Conservation (phyloP, 1,140 invertebrate genomes). For the Coptotermes formosanus region DNA sequence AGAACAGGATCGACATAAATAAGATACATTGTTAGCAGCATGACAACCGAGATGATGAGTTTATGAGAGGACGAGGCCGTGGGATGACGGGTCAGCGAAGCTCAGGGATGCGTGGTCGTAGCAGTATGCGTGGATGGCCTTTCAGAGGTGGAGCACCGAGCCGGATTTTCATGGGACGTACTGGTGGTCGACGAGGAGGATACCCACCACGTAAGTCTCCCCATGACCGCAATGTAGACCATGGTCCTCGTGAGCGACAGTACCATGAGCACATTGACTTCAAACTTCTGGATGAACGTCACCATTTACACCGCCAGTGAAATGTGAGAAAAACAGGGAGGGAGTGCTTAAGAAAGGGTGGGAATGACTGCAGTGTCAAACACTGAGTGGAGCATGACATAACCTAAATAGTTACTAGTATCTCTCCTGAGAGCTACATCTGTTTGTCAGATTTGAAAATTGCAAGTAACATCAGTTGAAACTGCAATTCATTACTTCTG, state of each 20-base stretch:
- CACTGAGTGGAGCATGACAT: not conserved
- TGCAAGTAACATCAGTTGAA: no score
- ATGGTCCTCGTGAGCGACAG: not conserved
- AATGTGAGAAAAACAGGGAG: not conserved
- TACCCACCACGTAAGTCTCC: constrained; percentile 26
- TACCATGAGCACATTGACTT: not conserved
- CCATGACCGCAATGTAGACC: not conserved
- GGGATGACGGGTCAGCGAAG: not conserved
- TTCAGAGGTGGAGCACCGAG: not conserved
- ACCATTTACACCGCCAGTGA: not conserved
- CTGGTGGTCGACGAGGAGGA: not conserved
- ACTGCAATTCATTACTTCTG: no score
- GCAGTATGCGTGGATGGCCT: constrained; percentile 18
- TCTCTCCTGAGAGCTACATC: no score
- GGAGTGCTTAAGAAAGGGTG: not conserved
- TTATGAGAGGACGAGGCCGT: constrained; percentile 13
- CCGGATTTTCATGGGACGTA: not conserved
- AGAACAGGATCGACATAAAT: no score
- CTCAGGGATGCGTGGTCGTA: not conserved
- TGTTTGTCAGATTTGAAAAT: no score
- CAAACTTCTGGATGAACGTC: not conserved
- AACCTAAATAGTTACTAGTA: no score
- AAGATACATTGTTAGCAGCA: constrained; percentile 13
- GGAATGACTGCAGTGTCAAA: not conserved
- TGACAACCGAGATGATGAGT: constrained; percentile 20